These are phyloP conservation scores for Petrocephalus zakoni DNA, from an alignment of 2,113 vertebrate genomes.

Conservation along the genomic window DNA sequence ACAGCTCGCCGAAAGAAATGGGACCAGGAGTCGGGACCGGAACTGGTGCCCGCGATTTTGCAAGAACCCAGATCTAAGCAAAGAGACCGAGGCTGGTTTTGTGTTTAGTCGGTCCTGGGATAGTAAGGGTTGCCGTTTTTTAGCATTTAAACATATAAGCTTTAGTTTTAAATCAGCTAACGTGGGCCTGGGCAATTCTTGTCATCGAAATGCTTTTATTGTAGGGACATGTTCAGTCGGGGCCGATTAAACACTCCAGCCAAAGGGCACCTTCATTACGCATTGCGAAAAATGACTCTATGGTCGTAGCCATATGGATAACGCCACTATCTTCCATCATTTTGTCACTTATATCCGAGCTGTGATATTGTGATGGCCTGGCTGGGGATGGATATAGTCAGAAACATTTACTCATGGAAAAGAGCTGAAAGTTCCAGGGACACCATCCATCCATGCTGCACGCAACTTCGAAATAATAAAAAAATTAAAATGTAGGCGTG, in stretches of 20 bases:
- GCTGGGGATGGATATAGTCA: neutral
- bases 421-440: neutral
- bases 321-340: neutral
- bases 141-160: neutral
- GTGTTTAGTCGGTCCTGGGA: neutral
- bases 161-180: neutral
- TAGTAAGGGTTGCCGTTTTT: neutral
- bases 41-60: neutral
- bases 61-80: neutral
- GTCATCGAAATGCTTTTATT: neutral
- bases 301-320: neutral
- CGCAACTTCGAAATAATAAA: neutral
- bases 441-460: neutral
- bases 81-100: neutral
- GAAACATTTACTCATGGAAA: constrained; percentile 1
- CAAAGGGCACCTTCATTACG: neutral
- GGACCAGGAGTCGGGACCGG: neutral
- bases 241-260: neutral
- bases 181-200: neutral
- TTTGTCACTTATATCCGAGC: neutral
- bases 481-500: neutral
- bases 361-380: neutral
- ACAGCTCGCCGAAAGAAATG: neutral
- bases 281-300: neutral
- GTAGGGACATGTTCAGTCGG: neutral